phyloP scores from a whole-genome alignment of 2,888 invertebrate genomes.

The Sclerodermus sp. region DNA sequence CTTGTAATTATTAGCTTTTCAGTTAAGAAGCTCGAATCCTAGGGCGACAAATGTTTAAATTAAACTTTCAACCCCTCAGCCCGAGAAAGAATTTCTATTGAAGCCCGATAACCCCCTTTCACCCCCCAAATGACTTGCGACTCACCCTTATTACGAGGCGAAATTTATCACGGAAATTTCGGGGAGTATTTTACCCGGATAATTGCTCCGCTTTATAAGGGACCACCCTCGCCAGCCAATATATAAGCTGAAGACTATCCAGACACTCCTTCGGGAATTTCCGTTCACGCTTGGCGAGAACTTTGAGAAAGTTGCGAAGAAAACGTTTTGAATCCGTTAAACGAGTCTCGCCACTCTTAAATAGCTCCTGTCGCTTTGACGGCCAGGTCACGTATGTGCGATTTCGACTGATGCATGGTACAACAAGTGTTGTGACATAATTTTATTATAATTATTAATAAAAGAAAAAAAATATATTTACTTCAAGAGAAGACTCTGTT shows the following conservation, averaged over 20 bases:
- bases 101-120: slow-evolving; percentile 32
- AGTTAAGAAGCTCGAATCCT: neutral
- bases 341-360: no score
- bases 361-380: no score
- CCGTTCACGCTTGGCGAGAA: neutral
- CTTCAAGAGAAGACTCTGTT: no score
- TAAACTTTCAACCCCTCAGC: slow-evolving; percentile 14
- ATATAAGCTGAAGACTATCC: slow-evolving; percentile 26
- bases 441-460: no score
- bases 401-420: no score
- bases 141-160: slow-evolving; percentile 49
- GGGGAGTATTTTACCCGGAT: slow-evolving; percentile 48
- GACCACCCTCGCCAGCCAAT: slow-evolving; percentile 31
- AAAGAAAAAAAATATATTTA: no score
- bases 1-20: no score
- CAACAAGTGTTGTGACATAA: no score
- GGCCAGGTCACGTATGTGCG: no score
- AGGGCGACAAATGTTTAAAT: slow-evolving; percentile 37
- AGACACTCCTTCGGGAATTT: neutral
- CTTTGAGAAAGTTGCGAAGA: no score
- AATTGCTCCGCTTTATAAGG: slow-evolving; percentile 48
- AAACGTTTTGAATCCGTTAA: no score
- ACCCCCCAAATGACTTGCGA: slow-evolving; percentile 48
- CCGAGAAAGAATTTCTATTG: slow-evolving; percentile 43
- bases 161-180: slow-evolving; percentile 52